A percentile compares a stretch with the other conserved stretches of the same genome.
phyloP scores from a whole-genome alignment of 2,113 vertebrate genomes.

The Actinemys pallida region DNA sequence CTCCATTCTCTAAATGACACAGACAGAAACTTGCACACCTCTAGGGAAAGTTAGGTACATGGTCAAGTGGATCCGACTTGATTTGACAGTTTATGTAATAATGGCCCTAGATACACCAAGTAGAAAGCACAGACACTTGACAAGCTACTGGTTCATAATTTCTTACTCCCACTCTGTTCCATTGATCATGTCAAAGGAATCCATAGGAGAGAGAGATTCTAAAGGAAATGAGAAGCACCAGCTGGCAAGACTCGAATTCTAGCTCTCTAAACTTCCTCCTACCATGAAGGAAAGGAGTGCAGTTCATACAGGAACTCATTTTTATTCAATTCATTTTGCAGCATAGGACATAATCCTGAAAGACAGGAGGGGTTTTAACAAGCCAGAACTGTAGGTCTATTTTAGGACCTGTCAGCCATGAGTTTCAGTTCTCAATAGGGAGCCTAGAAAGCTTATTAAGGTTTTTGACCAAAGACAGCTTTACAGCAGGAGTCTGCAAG shows the following conservation, averaged over 20 bases:
- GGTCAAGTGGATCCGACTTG: not conserved
- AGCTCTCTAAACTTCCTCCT: not conserved
- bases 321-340: not conserved
- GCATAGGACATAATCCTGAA: not conserved
- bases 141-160: not conserved
- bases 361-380: not conserved
- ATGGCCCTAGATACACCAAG: not conserved
- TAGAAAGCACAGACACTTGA: not conserved
- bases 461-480: slow-evolving; percentile 45
- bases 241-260: not conserved
- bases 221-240: not conserved
- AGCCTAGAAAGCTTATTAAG: slow-evolving; percentile 62
- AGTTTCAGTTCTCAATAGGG: slow-evolving; percentile 15
- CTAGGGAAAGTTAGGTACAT: not conserved
- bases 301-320: not conserved
- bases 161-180: not conserved
- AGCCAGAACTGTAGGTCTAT: not conserved
- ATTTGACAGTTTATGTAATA: not conserved
- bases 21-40: not conserved
- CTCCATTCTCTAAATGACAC: not conserved
- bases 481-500: slow-evolving; percentile 36
- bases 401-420: not conserved
- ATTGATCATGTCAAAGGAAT: not conserved
- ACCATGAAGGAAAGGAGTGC: not conserved
- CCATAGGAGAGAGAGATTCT: not conserved